Conservation (phyloP, 2,797 vertebrate genomes). For the Chaetodon trifasciatus region DNA sequence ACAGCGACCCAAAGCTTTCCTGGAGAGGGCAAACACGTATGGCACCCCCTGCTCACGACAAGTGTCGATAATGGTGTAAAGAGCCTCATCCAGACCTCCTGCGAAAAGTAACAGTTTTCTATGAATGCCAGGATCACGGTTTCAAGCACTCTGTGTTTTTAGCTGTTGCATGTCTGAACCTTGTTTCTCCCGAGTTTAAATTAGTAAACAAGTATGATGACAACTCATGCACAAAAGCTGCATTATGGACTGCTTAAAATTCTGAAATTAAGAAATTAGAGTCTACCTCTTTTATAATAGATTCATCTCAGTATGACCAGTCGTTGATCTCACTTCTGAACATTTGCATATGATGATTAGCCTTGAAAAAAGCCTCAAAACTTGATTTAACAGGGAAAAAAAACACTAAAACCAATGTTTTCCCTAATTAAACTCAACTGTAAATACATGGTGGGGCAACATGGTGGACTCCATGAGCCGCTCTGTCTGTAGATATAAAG, state of each 20-base stretch:
- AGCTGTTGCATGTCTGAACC: neutral
- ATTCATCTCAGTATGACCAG: neutral
- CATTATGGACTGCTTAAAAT: no score
- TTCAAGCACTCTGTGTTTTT: neutral
- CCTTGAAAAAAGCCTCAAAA: no score
- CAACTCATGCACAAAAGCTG: no score
- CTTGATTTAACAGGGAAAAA: no score
- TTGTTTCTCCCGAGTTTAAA: neutral
- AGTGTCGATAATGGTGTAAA: conserved; percentile 93
- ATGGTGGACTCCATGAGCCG: no score
- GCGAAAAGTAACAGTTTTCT: conserved; percentile 13
- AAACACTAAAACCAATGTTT: no score
- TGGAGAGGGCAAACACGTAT: conserved; percentile 95
- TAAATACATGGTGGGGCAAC: no score
- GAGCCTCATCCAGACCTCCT: conserved; percentile 97
- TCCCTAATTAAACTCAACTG: no score
- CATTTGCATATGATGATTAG: no score
- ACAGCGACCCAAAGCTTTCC: conserved; percentile 94
- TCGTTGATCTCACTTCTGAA: no score
- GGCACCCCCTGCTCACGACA: conserved; percentile 95
- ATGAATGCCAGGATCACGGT: neutral
- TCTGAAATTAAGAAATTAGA: no score
- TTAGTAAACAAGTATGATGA: neutral
- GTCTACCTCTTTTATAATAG: neutral
- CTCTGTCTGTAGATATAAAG: no score